These are phyloP conservation scores for Plutomurus gul DNA, from an alignment of 1,140 invertebrate genomes.

Conservation along the genomic window DNA sequence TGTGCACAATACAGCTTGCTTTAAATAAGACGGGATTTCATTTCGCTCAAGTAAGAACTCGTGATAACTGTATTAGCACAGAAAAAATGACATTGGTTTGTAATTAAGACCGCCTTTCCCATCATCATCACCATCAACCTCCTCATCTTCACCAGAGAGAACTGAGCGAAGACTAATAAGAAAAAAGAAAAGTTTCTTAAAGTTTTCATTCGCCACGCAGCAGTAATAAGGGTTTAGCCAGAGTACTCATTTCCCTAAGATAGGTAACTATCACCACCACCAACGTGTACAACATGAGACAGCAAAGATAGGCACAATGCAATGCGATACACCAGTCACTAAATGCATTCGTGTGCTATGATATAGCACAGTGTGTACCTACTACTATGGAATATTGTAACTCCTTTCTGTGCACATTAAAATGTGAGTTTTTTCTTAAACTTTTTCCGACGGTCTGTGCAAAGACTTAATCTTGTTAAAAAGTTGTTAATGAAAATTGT, in stretches of 20 bases:
- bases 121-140: constrained; percentile 28
- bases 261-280: too few relatives aligned
- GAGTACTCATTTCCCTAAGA: too few relatives aligned
- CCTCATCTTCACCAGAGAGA: neutral
- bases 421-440: constrained; percentile 1
- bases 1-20: neutral
- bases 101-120: constrained; percentile 48
- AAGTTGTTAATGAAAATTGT: constrained; percentile 47
- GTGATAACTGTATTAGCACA: constrained; percentile 48
- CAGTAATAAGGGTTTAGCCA: neutral
- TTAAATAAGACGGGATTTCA: constrained; percentile 11
- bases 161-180: constrained; percentile 12
- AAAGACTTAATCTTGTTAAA: constrained; percentile 46
- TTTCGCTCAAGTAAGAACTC: constrained; percentile 28
- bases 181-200: constrained; percentile 22
- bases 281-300: too few relatives aligned
- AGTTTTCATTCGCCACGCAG: constrained; percentile 24
- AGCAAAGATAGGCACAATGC: too few relatives aligned
- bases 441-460: neutral
- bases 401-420: neutral
- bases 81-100: constrained; percentile 48
- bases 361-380: too few relatives aligned
- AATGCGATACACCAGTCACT: too few relatives aligned
- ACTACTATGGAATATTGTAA: too few relatives aligned
- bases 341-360: too few relatives aligned